A percentile compares a stretch with the other conserved stretches of the same genome.
phyloP scores from a whole-genome alignment of 2,113 vertebrate genomes.

The Tonatia bakeri region DNA sequence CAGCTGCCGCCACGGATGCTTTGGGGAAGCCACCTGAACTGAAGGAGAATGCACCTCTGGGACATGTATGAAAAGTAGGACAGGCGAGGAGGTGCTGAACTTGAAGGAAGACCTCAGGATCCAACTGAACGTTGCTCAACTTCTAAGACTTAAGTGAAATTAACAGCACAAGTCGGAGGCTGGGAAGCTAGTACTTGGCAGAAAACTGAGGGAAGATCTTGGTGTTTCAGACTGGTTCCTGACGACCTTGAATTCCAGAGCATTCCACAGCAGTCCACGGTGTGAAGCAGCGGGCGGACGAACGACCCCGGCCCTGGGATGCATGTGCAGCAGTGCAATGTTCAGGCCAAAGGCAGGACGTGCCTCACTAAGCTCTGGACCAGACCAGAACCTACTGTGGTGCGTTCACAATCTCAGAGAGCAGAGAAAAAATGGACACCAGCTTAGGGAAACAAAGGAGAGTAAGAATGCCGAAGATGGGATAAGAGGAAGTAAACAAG shows the following conservation, averaged over 20 bases:
- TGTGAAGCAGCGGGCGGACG: background rate
- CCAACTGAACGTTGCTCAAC: background rate
- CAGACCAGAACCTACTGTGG: background rate
- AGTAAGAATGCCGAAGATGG: background rate
- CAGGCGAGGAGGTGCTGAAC: background rate
- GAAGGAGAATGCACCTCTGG: background rate
- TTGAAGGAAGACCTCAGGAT: background rate
- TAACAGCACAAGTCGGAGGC: background rate
- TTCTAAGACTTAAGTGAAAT: background rate
- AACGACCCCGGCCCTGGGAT: background rate
- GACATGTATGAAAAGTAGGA: background rate
- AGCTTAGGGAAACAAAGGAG: background rate
- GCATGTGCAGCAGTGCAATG: background rate
- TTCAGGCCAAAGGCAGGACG: background rate
- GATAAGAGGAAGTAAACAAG: background rate
- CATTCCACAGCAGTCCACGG: background rate
- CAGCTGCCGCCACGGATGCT: background rate
- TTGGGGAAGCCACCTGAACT: background rate
- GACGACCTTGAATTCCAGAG: background rate
- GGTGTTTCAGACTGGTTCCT: background rate
- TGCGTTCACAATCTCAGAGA: background rate
- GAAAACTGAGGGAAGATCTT: background rate
- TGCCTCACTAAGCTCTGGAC: background rate
- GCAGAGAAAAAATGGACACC: background rate
- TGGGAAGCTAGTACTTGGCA: background rate